Evolutionary conservation across 37 sponge, comb jelly and placozoan species (phyloP).

Genomic region (Corticium candelabrum): DNA sequence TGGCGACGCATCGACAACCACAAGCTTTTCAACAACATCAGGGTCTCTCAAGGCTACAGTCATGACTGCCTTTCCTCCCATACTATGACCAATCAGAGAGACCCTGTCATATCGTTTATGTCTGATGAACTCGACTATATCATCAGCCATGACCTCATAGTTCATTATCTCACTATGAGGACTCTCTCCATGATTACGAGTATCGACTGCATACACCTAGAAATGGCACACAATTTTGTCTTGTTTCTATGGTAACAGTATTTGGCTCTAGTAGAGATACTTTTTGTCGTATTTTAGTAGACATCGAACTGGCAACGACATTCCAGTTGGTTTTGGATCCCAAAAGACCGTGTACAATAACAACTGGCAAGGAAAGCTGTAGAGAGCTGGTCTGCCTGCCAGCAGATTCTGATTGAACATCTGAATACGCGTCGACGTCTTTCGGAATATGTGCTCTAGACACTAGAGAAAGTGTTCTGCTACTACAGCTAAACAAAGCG

Average conservation of each 20-base stretch:
- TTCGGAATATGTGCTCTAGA: too few relatives aligned
- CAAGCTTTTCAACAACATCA: constrained; percentile 38
- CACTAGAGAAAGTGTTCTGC: too few relatives aligned
- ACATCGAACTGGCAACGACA: too few relatives aligned
- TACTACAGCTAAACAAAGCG: too few relatives aligned
- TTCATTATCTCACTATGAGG: constrained; percentile 50
- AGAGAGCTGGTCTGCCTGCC: too few relatives aligned
- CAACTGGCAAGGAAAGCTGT: constrained; percentile 43
- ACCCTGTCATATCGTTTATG: constrained; percentile 17
- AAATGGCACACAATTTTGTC: too few relatives aligned
- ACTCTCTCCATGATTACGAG: constrained; percentile 87
- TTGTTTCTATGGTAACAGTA: too few relatives aligned
- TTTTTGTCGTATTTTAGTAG: too few relatives aligned
- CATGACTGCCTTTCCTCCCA: constrained; percentile 87
- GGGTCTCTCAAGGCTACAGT: constrained; percentile 46
- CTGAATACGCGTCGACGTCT: too few relatives aligned
- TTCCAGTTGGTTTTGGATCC: constrained; percentile 73
- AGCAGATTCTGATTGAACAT: too few relatives aligned
- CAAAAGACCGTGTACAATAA: constrained; percentile 73
- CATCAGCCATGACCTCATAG: constrained; percentile 49
- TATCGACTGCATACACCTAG: constrained; percentile 73
- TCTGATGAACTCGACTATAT: constrained; percentile 33
- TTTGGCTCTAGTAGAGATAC: too few relatives aligned
- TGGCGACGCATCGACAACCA: constrained; percentile 70
- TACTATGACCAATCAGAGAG: constrained; percentile 74